A percentile compares a stretch with the other conserved stretches of the same genome.
These are phyloP conservation scores for Colletes latitarsis DNA, from an alignment of 1,140 invertebrate genomes.

Conservation along the genomic window DNA sequence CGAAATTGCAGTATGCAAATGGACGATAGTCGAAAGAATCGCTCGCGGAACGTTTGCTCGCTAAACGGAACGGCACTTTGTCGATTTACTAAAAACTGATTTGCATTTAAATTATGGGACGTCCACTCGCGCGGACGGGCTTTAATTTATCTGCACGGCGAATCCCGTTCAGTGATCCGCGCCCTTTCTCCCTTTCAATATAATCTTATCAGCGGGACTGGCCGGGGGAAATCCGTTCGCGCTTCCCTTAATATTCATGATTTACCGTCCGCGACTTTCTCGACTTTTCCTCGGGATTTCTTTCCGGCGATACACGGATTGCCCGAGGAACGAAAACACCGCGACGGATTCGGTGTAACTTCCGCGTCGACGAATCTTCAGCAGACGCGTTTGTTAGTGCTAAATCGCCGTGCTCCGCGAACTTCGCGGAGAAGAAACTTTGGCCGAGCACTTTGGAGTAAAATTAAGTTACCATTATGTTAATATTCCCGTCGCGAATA, in stretches of 20 bases:
- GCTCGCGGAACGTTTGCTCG: constrained; percentile 13
- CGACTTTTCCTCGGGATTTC: background rate
- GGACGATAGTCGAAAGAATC: constrained; percentile 50
- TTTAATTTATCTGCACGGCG: constrained; percentile 65
- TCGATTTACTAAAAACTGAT: constrained; percentile 68
- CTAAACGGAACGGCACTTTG: constrained; percentile 54
- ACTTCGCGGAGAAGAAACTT: too few species aligned
- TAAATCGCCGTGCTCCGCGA: too few species aligned
- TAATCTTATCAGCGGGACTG: constrained; percentile 63
- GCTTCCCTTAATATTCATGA: constrained; percentile 65
- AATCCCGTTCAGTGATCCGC: constrained; percentile 49
- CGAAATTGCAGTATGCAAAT: constrained; percentile 41
- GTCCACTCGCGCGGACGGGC: constrained; percentile 58
- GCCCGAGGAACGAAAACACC: background rate
- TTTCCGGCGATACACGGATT: background rate
- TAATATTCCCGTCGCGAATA: too few species aligned
- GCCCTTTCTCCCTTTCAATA: constrained; percentile 63
- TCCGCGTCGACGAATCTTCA: too few species aligned
- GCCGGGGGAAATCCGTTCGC: constrained; percentile 41
- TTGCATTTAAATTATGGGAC: constrained; percentile 67
- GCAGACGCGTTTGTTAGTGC: too few species aligned
- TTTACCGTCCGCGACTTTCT: constrained; percentile 62
- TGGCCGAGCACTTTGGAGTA: too few species aligned
- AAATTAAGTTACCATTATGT: too few species aligned
- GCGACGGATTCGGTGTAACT: too few species aligned